Evolutionary conservation across 2,113 vertebrate species (phyloP), one percentile per base, ranked within the genome.

Genomic region (Dermatemys mawii): DNA sequence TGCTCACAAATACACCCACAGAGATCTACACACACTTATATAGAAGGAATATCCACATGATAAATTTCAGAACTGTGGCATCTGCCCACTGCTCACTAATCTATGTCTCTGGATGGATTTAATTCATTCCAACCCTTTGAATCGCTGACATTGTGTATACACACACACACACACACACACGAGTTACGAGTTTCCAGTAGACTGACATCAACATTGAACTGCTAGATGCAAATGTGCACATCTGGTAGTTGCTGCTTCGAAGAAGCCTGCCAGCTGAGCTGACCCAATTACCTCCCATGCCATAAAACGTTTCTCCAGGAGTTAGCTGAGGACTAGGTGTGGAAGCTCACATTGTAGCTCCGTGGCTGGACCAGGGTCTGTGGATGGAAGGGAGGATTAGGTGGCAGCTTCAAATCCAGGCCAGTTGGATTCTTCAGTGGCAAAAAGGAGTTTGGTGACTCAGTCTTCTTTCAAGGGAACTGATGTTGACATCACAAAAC

Each of bases 391-490:
- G 92, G 60, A 1, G 0, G 50, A 88, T 88, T 94, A 29, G 51
- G 76, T 44, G 92, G 80, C 78, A 46, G 86, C 90, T 80, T 8
- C 92, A 35, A 87, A 83, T 83, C 90, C 87, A 95, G 29, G 29
- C 70, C 84, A 11, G 26, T 29, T 57, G 26, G 26, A 12, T 27
- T 57, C 26, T 35, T 60, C 29, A 87, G 60, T 94, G 83, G 93
- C 93, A 87, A 93, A 84, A 95, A 96, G 50, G 70, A 90, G 86
- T 91, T 83, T 85, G 88, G 87, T 89, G 91, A 89, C 57, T 60
- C 86, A 95, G 86, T 86, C 95, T 87, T 67, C 93, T 95, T 95
- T 93, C 91, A 86, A 19, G 54, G 94, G 54, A 96, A 91, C 55
- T 87, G 79, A 85, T 5, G 0, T 90, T 87, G 55, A n/a, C 49